Percentiles rank a stretch among this genome's conserved stretches.
phyloP scores from a whole-genome alignment of 2,888 invertebrate genomes.

The Drosophila putrida region DNA sequence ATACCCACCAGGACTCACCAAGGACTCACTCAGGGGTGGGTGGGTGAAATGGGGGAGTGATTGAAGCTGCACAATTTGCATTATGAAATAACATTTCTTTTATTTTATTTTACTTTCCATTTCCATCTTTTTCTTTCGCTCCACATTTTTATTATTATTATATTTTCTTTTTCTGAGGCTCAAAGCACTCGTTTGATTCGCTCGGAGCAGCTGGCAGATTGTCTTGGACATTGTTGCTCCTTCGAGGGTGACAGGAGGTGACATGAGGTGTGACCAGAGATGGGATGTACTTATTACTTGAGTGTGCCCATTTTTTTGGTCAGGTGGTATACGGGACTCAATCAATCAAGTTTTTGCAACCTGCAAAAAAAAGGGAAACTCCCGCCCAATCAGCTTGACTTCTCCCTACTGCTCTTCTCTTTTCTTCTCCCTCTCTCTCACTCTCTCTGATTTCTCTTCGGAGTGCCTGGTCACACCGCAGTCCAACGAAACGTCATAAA shows the following conservation, averaged over 20 bases:
- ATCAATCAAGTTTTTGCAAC: slow-evolving; percentile 52
- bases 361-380: slow-evolving; percentile 33
- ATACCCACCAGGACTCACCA: slow-evolving; percentile 50
- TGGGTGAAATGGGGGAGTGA: background rate
- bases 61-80: slow-evolving; percentile 69
- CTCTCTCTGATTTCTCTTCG: background rate
- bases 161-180: slow-evolving; percentile 26
- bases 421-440: background rate
- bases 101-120: slow-evolving; percentile 34
- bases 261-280: background rate
- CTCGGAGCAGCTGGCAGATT: slow-evolving; percentile 30
- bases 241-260: background rate
- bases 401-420: background rate
- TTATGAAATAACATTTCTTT: slow-evolving; percentile 75
- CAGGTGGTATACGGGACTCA: slow-evolving; percentile 34
- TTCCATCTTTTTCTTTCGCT: no score
- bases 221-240: slow-evolving; percentile 25
- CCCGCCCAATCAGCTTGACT: slow-evolving; percentile 38
- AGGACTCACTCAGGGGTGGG: background rate
- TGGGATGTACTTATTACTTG: slow-evolving; percentile 23
- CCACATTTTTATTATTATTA: slow-evolving; percentile 19
- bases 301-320: slow-evolving; percentile 21
- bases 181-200: slow-evolving; percentile 67
- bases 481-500: slow-evolving; percentile 61
- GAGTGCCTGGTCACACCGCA: background rate